phyloP scores from a whole-genome alignment of 2,113 vertebrate genomes.

The Aspiorhynchus laticeps region DNA sequence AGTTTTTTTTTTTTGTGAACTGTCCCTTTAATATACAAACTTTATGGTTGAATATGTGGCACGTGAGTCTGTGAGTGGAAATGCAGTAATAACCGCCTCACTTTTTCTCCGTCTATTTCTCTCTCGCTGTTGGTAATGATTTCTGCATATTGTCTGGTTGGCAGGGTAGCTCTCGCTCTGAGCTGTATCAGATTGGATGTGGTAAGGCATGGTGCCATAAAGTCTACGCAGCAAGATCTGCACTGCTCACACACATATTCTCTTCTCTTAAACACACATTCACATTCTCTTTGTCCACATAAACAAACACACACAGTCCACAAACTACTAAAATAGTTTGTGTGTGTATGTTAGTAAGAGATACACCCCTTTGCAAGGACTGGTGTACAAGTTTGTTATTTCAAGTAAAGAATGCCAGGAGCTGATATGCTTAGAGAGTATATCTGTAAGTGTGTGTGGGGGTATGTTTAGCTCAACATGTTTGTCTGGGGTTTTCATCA shows the following conservation, averaged over 20 bases:
- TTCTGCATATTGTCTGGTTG: slow-evolving; percentile 62
- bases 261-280: slow-evolving; percentile 4
- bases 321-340: background rate
- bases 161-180: slow-evolving; percentile 57
- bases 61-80: slow-evolving; percentile 6
- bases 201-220: slow-evolving; percentile 68
- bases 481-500: slow-evolving; percentile 21
- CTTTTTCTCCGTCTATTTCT: slow-evolving; percentile 25
- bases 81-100: background rate
- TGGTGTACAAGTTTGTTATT: slow-evolving; percentile 37
- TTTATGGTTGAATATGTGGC: background rate
- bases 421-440: slow-evolving; percentile 22
- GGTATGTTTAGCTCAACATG: slow-evolving; percentile 12
- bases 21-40: background rate
- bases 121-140: slow-evolving; percentile 39
- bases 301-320: slow-evolving; percentile 21
- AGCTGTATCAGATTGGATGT: slow-evolving; percentile 69
- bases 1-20: background rate
- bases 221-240: slow-evolving; percentile 64
- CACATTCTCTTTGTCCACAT: slow-evolving; percentile 16
- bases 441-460: background rate
- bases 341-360: background rate
- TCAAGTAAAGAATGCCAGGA: slow-evolving; percentile 43
- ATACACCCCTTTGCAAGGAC: background rate
- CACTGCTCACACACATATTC: slow-evolving; percentile 42